Conservation (phyloP, 2,888 invertebrate genomes). For the Flexamia atlantica region DNA sequence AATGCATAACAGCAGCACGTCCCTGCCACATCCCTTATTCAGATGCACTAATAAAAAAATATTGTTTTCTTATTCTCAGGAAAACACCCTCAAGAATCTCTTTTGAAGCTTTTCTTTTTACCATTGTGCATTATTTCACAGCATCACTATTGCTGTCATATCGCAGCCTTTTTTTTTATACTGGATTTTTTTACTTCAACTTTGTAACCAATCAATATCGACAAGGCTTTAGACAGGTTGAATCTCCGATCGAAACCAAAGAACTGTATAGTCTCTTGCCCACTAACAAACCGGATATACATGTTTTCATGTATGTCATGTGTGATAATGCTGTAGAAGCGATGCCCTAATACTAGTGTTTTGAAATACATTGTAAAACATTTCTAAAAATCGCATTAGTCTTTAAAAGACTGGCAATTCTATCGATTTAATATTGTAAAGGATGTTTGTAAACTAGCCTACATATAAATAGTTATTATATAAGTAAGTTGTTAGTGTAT, state of each 20-base stretch:
- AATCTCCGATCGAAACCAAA: slow-evolving; percentile 24
- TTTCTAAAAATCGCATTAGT: slow-evolving; percentile 29
- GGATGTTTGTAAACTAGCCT: slow-evolving; percentile 39
- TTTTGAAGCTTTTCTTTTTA: too few relatives aligned
- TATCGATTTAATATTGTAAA: slow-evolving; percentile 4
- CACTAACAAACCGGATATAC: neutral
- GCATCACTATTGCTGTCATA: slow-evolving; percentile 6
- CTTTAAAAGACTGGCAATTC: slow-evolving; percentile 47
- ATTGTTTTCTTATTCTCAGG: too few relatives aligned
- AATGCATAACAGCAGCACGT: too few relatives aligned
- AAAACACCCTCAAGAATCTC: too few relatives aligned
- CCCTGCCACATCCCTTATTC: too few relatives aligned
- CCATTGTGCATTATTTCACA: neutral
- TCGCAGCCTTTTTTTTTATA: neutral
- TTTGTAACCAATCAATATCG: neutral
- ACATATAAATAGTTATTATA: slow-evolving; percentile 30
- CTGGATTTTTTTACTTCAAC: neutral
- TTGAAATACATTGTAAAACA: slow-evolving; percentile 36
- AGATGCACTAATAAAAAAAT: too few relatives aligned
- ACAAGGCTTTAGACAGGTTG: slow-evolving; percentile 2
- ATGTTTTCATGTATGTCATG: neutral
- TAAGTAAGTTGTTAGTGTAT: slow-evolving; percentile 43
- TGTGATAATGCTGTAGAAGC: slow-evolving; percentile 1
- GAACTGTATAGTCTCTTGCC: slow-evolving; percentile 47
- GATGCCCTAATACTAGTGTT: slow-evolving; percentile 23